Evolutionary conservation across 2,888 invertebrate species (phyloP).

Genomic region (Clusia tigrina): DNA sequence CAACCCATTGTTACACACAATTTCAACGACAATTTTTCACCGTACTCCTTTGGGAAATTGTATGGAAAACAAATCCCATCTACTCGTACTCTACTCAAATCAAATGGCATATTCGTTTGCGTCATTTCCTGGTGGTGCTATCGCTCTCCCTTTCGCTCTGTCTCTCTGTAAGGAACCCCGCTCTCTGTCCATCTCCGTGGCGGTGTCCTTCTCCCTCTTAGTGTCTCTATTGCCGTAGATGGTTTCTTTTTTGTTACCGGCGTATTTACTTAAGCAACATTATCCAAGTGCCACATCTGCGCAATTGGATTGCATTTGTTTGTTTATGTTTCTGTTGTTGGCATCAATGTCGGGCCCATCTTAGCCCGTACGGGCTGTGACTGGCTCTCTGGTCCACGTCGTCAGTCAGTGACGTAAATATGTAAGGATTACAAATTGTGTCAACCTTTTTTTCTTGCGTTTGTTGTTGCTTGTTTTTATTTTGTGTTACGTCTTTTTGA

Average conservation of each 20-base stretch:
- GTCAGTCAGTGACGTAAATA: constrained; percentile 8
- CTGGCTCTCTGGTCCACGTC: neutral
- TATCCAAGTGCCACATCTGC: constrained; percentile 43
- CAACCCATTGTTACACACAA: constrained; percentile 54
- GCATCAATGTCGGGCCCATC: constrained; percentile 23
- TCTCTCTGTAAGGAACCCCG: too few relatives aligned
- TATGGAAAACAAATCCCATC: too few relatives aligned
- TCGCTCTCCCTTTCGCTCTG: neutral
- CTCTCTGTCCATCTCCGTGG: too few relatives aligned
- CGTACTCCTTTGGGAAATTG: constrained; percentile 24
- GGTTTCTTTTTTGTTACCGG: constrained; percentile 38
- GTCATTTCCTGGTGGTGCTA: neutral
- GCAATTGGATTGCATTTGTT: constrained; percentile 46
- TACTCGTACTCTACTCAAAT: too few relatives aligned
- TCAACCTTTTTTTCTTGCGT: constrained; percentile 21
- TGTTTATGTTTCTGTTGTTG: constrained; percentile 29
- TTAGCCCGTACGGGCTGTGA: neutral
- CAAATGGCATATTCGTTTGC: constrained; percentile 14
- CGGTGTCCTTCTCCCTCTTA: neutral
- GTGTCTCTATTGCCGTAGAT: neutral
- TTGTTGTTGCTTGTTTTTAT: constrained; percentile 8
- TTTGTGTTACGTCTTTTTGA: neutral
- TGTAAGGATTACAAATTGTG: constrained; percentile 22
- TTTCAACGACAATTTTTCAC: constrained; percentile 57
- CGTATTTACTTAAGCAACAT: constrained; percentile 48